Percentiles rank a stretch among this genome's conserved stretches.
Conservation (phyloP, 2,113 vertebrate species). For the Regulus satrapa region DNA sequence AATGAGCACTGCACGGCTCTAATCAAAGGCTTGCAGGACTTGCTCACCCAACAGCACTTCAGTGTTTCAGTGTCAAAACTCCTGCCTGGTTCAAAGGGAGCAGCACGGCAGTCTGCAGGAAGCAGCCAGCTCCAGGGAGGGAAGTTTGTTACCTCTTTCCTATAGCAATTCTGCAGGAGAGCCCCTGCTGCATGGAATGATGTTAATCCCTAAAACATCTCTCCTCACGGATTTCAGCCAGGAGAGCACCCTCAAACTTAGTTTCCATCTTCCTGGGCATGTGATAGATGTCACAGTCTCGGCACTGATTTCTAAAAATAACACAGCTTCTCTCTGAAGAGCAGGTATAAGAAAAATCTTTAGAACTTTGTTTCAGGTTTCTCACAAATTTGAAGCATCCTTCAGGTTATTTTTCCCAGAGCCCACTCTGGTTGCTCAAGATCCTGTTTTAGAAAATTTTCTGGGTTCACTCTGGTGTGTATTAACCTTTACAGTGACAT, state of each 20-base stretch:
- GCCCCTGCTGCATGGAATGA: accelerated
- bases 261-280: background rate
- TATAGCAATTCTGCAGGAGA: background rate
- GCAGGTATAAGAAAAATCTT: background rate
- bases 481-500: background rate
- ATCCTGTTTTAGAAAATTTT: background rate
- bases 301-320: background rate
- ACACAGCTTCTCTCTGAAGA: background rate
- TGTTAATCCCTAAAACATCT: background rate
- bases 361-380: background rate
- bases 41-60: background rate
- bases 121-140: background rate
- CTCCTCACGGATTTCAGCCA: background rate
- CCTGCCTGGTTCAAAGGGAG: background rate
- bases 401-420: background rate
- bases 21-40: background rate
- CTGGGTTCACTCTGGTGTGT: background rate
- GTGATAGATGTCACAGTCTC: background rate
- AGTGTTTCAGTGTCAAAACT: background rate
- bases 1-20: background rate
- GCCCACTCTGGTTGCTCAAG: background rate
- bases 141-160: background rate
- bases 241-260: background rate
- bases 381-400: background rate
- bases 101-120: background rate